Percentiles rank a stretch among this genome's conserved stretches.
Evolutionary conservation across 2,888 invertebrate genomes (phyloP).

Genomic region (Petrolisthes cinctipes): DNA sequence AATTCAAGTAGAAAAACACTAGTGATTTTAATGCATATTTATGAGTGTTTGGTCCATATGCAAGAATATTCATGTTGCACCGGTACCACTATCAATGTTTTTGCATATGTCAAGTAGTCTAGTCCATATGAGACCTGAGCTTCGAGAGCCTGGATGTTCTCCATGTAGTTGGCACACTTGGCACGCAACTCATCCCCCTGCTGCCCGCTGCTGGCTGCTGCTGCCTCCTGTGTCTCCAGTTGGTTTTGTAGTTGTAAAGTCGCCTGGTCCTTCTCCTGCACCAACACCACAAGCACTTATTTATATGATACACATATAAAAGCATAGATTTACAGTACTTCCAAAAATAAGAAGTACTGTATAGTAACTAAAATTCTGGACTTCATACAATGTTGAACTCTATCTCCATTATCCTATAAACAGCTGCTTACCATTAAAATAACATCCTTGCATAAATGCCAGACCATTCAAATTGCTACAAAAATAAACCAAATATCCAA

Average conservation of each 20-base stretch:
- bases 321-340: too few relatives aligned
- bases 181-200: conserved; percentile 47
- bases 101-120: too few relatives aligned
- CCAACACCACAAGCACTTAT: too few relatives aligned
- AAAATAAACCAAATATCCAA: conserved; percentile 1
- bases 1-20: too few relatives aligned
- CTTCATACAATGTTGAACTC: too few relatives aligned
- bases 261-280: conserved; percentile 53
- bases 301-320: too few relatives aligned
- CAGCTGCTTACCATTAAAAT: not conserved
- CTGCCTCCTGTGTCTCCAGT: conserved; percentile 41
- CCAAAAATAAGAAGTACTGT: too few relatives aligned
- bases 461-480: too few relatives aligned
- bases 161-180: conserved; percentile 58
- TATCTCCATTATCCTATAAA: not conserved
- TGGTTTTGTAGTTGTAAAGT: conserved; percentile 37
- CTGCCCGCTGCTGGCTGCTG: conserved; percentile 25
- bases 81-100: too few relatives aligned
- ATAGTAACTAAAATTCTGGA: too few relatives aligned
- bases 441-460: too few relatives aligned
- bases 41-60: not conserved
- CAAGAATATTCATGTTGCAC: too few relatives aligned
- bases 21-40: not conserved
- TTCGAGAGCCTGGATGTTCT: conserved; percentile 57
- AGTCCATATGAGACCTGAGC: conserved; percentile 36